Evolutionary conservation across 1,140 invertebrate genomes (phyloP).

Genomic region (Apis dorsata): DNA sequence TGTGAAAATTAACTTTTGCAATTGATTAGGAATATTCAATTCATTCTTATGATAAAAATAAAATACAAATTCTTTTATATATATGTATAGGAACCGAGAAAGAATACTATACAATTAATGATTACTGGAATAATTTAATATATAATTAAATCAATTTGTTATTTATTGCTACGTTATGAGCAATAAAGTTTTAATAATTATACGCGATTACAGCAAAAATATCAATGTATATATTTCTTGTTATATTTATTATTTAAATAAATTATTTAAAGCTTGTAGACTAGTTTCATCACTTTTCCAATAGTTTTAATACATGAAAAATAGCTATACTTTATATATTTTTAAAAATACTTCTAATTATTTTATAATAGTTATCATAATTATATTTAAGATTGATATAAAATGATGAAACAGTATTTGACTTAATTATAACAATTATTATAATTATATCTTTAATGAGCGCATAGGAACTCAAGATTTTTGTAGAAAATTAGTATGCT

Average conservation of each 20-base stretch:
- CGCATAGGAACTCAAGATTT: constrained; percentile 32
- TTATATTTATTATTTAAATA: background rate
- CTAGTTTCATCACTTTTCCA: constrained; percentile 9
- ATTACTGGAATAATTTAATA: constrained; percentile 35
- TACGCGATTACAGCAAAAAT: constrained; percentile 6
- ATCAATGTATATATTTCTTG: background rate
- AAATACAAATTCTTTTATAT: background rate
- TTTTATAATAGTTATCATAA: background rate
- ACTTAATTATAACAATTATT: background rate
- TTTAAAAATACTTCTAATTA: background rate
- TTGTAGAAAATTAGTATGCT: background rate
- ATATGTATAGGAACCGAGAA: background rate
- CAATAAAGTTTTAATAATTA: constrained; percentile 36
- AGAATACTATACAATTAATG: background rate
- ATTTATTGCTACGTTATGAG: constrained; percentile 44
- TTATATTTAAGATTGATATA: background rate
- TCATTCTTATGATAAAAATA: background rate
- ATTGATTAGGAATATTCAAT: constrained; percentile 7
- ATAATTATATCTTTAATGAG: background rate
- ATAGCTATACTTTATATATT: background rate
- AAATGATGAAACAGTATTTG: too few relatives aligned
- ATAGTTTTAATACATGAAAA: background rate
- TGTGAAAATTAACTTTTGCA: constrained; percentile 22
- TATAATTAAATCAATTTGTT: constrained; percentile 23
- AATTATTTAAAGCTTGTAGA: constrained; percentile 33